Conservation (phyloP, 2,113 vertebrate genomes). For the Etia nguti region DNA sequence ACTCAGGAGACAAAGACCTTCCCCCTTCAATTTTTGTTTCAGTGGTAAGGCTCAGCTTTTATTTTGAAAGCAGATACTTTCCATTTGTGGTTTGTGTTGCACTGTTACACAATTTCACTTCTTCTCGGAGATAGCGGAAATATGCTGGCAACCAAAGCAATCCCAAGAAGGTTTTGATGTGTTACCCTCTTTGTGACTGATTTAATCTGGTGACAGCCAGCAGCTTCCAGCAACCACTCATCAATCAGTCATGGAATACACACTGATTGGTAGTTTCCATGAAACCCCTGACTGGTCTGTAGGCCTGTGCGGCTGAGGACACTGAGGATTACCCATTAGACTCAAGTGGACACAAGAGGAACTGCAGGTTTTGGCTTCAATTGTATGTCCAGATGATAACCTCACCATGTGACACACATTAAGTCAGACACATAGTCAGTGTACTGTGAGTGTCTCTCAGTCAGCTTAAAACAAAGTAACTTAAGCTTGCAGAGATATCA, state of each 20-base stretch:
- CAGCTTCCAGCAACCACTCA: background rate
- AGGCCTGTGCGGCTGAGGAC: background rate
- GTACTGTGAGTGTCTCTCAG: background rate
- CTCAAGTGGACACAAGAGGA: background rate
- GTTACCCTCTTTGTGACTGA: background rate
- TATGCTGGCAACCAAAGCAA: background rate
- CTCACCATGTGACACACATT: background rate
- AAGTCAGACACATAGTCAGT: background rate
- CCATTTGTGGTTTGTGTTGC: background rate
- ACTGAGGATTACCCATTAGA: background rate
- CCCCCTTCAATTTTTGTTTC: background rate
- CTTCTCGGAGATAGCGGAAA: background rate
- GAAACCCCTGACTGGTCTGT: background rate
- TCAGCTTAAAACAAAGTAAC: background rate
- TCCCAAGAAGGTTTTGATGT: background rate
- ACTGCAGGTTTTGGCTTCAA: background rate
- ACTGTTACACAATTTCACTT: background rate
- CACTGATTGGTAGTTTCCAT: background rate
- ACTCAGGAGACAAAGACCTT: background rate
- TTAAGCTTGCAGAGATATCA: background rate
- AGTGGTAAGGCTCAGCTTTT: background rate
- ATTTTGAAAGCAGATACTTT: background rate
- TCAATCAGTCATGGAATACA: background rate
- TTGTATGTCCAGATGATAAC: background rate
- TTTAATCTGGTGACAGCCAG: background rate